Evolutionary conservation across 92 coral and sea anemone genomes (phyloP).

Genomic region (Micromussa lordhowensis): DNA sequence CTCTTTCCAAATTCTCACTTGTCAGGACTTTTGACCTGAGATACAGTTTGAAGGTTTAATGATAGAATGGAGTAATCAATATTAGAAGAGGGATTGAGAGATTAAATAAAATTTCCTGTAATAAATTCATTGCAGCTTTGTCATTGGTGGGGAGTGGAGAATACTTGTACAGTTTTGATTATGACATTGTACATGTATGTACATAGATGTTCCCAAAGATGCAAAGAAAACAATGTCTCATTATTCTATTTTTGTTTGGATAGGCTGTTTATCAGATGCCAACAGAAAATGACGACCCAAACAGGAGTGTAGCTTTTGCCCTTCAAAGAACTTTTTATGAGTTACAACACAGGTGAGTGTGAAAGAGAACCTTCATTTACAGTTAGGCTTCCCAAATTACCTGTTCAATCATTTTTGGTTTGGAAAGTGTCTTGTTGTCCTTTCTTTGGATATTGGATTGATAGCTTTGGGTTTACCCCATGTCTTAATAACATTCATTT

Average conservation of each 20-base stretch:
- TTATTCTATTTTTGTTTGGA: not conserved
- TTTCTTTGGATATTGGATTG: not conserved
- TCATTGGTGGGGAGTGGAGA: too few species aligned
- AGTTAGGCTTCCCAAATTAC: not conserved
- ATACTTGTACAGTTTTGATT: too few species aligned
- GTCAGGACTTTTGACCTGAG: too few species aligned
- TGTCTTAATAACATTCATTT: not conserved
- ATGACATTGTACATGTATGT: too few species aligned
- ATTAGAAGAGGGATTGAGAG: too few species aligned
- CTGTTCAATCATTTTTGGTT: not conserved
- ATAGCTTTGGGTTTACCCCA: not conserved
- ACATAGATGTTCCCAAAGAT: not conserved
- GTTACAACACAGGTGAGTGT: conserved; percentile 87
- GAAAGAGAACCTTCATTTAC: not conserved
- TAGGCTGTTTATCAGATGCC: conserved; percentile 99
- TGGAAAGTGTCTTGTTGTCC: too few species aligned
- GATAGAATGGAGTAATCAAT: too few species aligned
- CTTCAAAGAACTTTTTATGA: conserved; percentile 97
- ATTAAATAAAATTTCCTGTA: too few species aligned
- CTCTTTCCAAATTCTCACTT: too few species aligned
- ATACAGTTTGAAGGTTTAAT: too few species aligned
- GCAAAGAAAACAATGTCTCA: not conserved
- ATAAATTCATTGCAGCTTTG: too few species aligned
- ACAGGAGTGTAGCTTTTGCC: conserved; percentile 96
- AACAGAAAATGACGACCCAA: conserved; percentile 96